These are phyloP conservation scores for Raja brachyura DNA, from an alignment of 2,113 vertebrate species.

Conservation along the genomic window DNA sequence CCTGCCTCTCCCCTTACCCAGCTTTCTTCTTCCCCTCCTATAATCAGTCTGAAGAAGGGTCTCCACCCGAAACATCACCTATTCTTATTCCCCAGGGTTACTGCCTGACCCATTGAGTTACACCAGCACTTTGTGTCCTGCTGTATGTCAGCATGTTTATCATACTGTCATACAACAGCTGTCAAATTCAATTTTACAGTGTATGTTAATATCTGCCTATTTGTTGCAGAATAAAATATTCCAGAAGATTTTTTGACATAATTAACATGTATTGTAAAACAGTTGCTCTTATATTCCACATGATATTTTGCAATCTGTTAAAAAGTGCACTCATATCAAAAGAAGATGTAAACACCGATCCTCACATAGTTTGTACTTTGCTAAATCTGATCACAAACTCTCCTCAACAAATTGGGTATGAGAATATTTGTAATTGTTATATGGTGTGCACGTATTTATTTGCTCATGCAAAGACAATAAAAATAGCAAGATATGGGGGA, in stretches of 20 bases:
- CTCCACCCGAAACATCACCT: no score
- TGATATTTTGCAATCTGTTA: neutral
- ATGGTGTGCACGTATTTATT: neutral
- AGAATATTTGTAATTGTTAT: neutral
- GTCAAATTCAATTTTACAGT: neutral
- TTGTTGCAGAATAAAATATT: neutral
- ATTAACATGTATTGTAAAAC: neutral
- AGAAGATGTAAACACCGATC: neutral
- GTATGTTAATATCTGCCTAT: neutral
- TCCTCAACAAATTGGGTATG: neutral
- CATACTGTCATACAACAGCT: neutral
- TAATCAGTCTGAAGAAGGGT: no score
- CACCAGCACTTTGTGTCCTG: no score
- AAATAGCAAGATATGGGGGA: neutral
- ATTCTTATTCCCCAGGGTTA: no score
- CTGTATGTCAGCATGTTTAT: no score
- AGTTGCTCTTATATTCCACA: neutral
- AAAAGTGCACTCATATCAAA: neutral
- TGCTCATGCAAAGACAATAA: neutral
- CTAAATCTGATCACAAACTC: neutral
- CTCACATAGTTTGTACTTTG: neutral
- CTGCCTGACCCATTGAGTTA: no score
- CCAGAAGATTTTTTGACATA: neutral
- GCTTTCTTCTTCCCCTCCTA: no score
- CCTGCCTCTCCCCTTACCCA: no score